Evolutionary conservation across 2,113 vertebrate genomes (phyloP).

Genomic region (Oostethus manadensis): DNA sequence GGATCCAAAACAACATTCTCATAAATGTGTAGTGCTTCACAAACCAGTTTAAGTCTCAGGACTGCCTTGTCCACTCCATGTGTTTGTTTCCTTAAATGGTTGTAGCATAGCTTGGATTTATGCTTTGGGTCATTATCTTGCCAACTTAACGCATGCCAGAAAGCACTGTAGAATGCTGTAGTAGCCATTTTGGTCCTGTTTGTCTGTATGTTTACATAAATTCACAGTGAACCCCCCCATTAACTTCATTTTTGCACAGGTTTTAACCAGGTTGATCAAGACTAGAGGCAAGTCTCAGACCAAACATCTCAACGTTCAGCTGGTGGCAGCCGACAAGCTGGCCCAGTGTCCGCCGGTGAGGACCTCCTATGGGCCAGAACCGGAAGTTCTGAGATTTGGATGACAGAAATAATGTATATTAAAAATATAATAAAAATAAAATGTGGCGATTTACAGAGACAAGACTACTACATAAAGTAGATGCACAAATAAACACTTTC

Average conservation of each 20-base stretch:
- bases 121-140: too few relatives aligned
- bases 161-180: neutral
- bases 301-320: conserved; percentile 97
- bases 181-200: too few relatives aligned
- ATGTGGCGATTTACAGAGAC: neutral
- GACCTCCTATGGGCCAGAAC: conserved; percentile 39
- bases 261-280: conserved; percentile 96
- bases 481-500: too few relatives aligned
- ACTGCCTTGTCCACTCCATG: too few relatives aligned
- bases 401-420: neutral
- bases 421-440: neutral
- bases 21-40: too few relatives aligned
- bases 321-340: conserved; percentile 96
- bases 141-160: neutral
- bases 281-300: conserved; percentile 97
- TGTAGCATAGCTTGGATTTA: too few relatives aligned
- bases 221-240: neutral
- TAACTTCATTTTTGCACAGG: conserved; percentile 65
- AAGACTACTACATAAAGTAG: too few relatives aligned
- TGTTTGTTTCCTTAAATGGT: too few relatives aligned
- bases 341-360: conserved; percentile 93
- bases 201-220: neutral
- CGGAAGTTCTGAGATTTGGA: neutral
- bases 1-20: too few relatives aligned
- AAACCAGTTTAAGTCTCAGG: too few relatives aligned